Evolutionary conservation across 2,888 invertebrate genomes (phyloP).

Genomic region (Epistrophella euchroma): DNA sequence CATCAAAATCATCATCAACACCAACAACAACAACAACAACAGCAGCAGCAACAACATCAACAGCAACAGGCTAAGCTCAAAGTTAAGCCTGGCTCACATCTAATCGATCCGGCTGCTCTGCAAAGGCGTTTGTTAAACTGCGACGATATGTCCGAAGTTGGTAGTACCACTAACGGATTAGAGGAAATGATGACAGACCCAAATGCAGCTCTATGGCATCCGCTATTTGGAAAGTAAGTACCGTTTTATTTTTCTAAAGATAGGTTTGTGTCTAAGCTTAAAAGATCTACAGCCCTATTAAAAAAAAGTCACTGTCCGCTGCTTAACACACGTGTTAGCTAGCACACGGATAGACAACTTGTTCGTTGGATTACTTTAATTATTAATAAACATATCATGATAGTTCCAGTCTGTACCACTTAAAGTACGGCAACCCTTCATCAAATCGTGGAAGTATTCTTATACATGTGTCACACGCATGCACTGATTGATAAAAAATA

Average conservation of each 20-base stretch:
- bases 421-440: no score
- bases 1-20: slow-evolving; percentile 78
- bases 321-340: no score
- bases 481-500: no score
- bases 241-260: not conserved
- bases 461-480: no score
- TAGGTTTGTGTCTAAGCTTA: no score
- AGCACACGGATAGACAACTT: no score
- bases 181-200: slow-evolving; percentile 85
- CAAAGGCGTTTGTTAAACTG: slow-evolving; percentile 84
- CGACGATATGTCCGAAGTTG: slow-evolving; percentile 86
- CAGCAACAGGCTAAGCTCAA: slow-evolving; percentile 84
- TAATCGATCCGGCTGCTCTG: slow-evolving; percentile 84
- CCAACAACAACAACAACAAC: slow-evolving; percentile 77
- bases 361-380: no score
- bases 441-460: no score
- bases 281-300: no score
- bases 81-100: slow-evolving; percentile 86
- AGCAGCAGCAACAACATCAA: slow-evolving; percentile 83
- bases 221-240: slow-evolving; percentile 93
- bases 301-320: no score
- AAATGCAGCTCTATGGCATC: slow-evolving; percentile 92
- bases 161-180: slow-evolving; percentile 87
- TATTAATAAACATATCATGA: no score
- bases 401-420: no score